A percentile compares a stretch with the other conserved stretches of the same genome.
Evolutionary conservation across 2,888 invertebrate genomes (phyloP).

Genomic region (Euplexia lucipara): DNA sequence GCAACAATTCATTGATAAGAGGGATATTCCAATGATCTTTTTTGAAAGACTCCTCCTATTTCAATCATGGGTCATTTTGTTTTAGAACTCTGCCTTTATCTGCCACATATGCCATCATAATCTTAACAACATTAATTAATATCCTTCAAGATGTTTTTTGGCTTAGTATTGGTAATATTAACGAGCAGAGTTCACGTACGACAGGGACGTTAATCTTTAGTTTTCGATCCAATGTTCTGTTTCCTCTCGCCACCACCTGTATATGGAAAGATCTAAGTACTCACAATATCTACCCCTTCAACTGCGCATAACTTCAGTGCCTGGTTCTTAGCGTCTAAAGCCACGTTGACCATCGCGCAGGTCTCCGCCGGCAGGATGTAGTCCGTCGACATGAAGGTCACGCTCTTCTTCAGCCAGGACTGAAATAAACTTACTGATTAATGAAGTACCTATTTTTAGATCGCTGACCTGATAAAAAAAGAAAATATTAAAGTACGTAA

Average conservation of each 20-base stretch:
- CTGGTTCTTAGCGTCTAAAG: slow-evolving; percentile 99
- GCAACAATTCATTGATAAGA: slow-evolving; percentile 3
- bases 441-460: not conserved
- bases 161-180: not conserved
- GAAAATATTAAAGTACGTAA: too few species aligned
- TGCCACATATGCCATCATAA: slow-evolving; percentile 1
- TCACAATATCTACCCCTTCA: slow-evolving; percentile 98
- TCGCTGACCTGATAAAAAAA: too few species aligned
- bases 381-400: slow-evolving; percentile 98
- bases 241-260: slow-evolving; percentile 44
- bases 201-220: slow-evolving; percentile 6
- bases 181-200: slow-evolving; percentile 9
- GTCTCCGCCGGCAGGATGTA: slow-evolving; percentile 99
- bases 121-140: slow-evolving; percentile 3
- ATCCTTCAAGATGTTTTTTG: slow-evolving; percentile 14
- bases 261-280: slow-evolving; percentile 71
- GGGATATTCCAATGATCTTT: slow-evolving; percentile 11
- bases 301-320: slow-evolving; percentile 98
- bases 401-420: slow-evolving; percentile 97
- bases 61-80: not conserved
- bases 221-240: slow-evolving; percentile 23
- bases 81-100: slow-evolving; percentile 22
- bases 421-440: slow-evolving; percentile 82
- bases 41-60: slow-evolving; percentile 6
- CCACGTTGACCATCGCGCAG: slow-evolving; percentile 99